Conservation (phyloP, 2,888 invertebrate genomes). For the Drosophila buzzatii region DNA sequence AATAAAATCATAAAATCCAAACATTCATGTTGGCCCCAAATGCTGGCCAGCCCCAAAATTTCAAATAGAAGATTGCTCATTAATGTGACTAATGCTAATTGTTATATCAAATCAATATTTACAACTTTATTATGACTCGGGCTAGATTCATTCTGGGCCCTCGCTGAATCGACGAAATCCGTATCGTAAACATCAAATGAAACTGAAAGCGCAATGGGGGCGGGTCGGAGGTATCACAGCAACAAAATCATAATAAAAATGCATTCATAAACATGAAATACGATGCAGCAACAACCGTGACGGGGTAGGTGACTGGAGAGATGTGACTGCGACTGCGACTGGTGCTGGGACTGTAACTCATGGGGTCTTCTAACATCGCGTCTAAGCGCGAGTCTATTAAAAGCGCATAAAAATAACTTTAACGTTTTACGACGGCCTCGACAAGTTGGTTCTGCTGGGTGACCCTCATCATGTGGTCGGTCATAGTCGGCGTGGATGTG, state of each 20-base stretch:
- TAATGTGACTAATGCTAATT: slow-evolving; percentile 45
- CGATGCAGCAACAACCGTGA: slow-evolving; percentile 43
- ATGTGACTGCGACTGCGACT: not conserved
- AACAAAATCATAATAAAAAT: slow-evolving; percentile 71
- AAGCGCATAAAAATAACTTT: slow-evolving; percentile 80
- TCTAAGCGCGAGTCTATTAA: slow-evolving; percentile 79
- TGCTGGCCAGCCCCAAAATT: slow-evolving; percentile 24
- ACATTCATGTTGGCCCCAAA: slow-evolving; percentile 26
- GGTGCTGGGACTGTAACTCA: not conserved
- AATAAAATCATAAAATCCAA: slow-evolving; percentile 46
- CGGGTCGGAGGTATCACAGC: slow-evolving; percentile 1
- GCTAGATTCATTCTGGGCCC: slow-evolving; percentile 21
- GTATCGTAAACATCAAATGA: slow-evolving; percentile 61
- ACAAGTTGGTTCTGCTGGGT: slow-evolving; percentile 26
- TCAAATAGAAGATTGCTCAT: slow-evolving; percentile 37
- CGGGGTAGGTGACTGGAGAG: too few relatives aligned
- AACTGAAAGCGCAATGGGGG: slow-evolving; percentile 26
- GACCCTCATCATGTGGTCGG: slow-evolving; percentile 70
- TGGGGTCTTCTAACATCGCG: slow-evolving; percentile 25
- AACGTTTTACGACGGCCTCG: slow-evolving; percentile 63
- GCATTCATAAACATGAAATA: slow-evolving; percentile 82
- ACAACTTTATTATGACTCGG: slow-evolving; percentile 63
- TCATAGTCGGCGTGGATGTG: slow-evolving; percentile 29
- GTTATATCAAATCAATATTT: slow-evolving; percentile 71
- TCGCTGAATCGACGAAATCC: slow-evolving; percentile 1